A percentile compares a stretch with the other conserved stretches of the same genome.
Conservation (phyloP, 1,140 invertebrate genomes). For the Platorchestia sp. region DNA sequence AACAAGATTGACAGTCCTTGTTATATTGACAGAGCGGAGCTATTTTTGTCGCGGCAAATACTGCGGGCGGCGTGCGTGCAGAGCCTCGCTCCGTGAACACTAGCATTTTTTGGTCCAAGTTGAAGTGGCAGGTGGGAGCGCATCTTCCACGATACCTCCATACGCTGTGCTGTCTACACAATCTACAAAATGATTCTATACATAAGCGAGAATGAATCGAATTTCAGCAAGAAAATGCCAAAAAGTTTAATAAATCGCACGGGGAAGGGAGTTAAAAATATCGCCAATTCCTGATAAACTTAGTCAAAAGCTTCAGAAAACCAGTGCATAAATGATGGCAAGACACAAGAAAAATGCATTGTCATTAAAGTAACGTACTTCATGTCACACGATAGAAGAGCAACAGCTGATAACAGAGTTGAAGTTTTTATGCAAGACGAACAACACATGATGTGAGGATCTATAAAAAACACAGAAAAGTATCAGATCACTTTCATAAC, state of each 20-base stretch:
- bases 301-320: background rate
- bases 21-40: background rate
- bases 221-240: background rate
- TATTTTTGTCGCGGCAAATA: background rate
- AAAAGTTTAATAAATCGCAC: too few species aligned
- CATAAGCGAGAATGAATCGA: background rate
- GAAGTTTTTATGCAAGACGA: background rate
- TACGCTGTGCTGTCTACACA: background rate
- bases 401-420: background rate
- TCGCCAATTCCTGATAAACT: background rate
- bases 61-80: background rate
- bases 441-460: background rate
- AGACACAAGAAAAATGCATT: background rate
- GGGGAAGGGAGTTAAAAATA: too few species aligned
- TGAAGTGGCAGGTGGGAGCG: background rate
- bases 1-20: background rate
- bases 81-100: background rate
- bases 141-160: background rate
- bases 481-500: background rate
- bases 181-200: background rate
- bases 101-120: background rate
- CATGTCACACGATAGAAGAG: background rate
- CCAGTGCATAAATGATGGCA: background rate
- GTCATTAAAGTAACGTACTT: background rate
- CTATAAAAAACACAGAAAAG: background rate